Evolutionary conservation across 2,888 invertebrate genomes (phyloP).

Genomic region (Allygus modestus): DNA sequence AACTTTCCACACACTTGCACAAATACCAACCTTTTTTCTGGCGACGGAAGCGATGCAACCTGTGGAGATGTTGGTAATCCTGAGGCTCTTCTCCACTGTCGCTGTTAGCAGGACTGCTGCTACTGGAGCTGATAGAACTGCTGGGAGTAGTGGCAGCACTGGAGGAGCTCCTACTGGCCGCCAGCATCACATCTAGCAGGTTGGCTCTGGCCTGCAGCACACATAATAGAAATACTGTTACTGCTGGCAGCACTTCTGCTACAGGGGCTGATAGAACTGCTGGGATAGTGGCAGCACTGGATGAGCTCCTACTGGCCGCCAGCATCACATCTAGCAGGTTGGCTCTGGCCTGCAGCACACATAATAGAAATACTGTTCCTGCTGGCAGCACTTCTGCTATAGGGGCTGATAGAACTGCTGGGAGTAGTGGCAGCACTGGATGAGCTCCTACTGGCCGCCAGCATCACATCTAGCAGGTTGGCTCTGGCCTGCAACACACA

Average conservation of each 20-base stretch:
- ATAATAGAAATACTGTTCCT: constrained; percentile 75
- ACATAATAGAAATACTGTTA: constrained; percentile 74
- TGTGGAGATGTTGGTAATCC: constrained; percentile 83
- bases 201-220: constrained; percentile 83
- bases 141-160: constrained; percentile 76
- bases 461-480: constrained; percentile 86
- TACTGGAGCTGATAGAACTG: constrained; percentile 79
- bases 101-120: constrained; percentile 80
- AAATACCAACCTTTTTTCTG: constrained; percentile 84
- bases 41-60: constrained; percentile 83
- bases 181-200: constrained; percentile 86
- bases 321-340: constrained; percentile 88
- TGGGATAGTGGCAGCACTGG: constrained; percentile 75
- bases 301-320: constrained; percentile 84
- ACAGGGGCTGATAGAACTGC: constrained; percentile 79
- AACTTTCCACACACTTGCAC: background rate
- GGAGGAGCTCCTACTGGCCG: constrained; percentile 83
- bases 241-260: constrained; percentile 80
- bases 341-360: constrained; percentile 81
- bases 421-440: constrained; percentile 75
- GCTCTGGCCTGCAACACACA: constrained; percentile 80
- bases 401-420: constrained; percentile 78
- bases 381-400: constrained; percentile 80
- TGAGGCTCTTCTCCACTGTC: constrained; percentile 80
- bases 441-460: constrained; percentile 85